Evolutionary conservation across 2,888 invertebrate genomes (phyloP).

Genomic region (Meiosimyza decipiens): DNA sequence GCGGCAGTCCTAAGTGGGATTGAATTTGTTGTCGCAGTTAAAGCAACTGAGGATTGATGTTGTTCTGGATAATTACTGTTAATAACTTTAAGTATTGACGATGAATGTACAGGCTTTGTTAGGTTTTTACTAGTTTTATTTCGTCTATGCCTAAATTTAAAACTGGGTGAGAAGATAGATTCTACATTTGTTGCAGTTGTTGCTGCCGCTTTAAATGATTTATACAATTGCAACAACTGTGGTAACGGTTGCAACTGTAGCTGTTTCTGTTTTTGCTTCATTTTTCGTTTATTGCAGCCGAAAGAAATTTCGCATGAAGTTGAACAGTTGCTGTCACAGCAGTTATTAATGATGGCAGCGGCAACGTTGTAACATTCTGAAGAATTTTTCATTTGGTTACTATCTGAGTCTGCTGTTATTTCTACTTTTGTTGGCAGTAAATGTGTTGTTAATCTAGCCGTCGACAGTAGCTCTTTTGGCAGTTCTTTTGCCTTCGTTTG

Average conservation of each 20-base stretch:
- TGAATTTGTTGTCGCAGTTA: constrained; percentile 4
- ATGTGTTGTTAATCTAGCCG: constrained; percentile 24
- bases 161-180: constrained; percentile 4
- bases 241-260: neutral
- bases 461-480: constrained; percentile 6
- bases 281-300: constrained; percentile 14
- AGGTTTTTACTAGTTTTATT: neutral
- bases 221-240: neutral
- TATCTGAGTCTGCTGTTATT: too few relatives aligned
- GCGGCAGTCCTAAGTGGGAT: constrained; percentile 9
- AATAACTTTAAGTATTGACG: neutral
- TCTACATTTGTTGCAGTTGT: constrained; percentile 8
- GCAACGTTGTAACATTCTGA: neutral
- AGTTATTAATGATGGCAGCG: neutral
- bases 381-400: too few relatives aligned
- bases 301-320: neutral
- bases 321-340: neutral
- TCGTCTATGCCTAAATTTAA: constrained; percentile 28
- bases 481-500: neutral
- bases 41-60: neutral
- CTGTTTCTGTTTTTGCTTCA: constrained; percentile 1
- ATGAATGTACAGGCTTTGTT: neutral
- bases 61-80: neutral
- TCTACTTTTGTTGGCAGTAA: constrained; percentile 11
- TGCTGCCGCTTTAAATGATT: neutral